Evolutionary conservation across 2,888 invertebrate species (phyloP).

Genomic region (Epinotia bilunana): DNA sequence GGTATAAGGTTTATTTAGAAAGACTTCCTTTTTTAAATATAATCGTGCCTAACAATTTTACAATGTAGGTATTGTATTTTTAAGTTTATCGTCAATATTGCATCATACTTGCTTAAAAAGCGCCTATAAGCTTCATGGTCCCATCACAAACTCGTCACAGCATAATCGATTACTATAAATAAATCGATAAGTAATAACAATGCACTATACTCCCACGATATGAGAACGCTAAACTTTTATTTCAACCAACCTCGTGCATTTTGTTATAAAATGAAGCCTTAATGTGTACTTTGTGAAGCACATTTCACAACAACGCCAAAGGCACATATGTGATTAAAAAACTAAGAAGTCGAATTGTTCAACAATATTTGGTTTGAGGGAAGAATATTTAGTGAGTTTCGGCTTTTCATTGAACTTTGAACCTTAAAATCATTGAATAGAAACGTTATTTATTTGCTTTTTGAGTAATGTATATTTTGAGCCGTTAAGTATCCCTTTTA

Average conservation of each 20-base stretch:
- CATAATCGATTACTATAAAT: constrained; percentile 36
- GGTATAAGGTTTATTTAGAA: too few species aligned
- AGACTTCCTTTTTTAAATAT: too few species aligned
- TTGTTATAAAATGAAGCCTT: background rate
- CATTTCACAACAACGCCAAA: background rate
- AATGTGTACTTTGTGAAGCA: constrained; percentile 6
- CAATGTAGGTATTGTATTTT: too few species aligned
- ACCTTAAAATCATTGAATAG: background rate
- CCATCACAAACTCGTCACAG: constrained; percentile 30
- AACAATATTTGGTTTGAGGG: background rate
- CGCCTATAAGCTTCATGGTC: constrained; percentile 25
- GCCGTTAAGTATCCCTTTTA: too few species aligned
- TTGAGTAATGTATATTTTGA: background rate
- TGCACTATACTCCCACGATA: constrained; percentile 27
- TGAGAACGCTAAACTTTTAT: background rate
- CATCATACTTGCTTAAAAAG: background rate
- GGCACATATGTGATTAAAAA: background rate
- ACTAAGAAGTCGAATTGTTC: constrained; percentile 1
- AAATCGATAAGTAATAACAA: constrained; percentile 24
- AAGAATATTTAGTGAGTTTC: background rate
- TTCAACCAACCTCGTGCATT: background rate
- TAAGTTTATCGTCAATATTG: too few species aligned
- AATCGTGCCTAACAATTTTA: too few species aligned
- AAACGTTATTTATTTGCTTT: background rate
- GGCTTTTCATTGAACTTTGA: background rate